Evolutionary conservation across 2,113 vertebrate genomes (phyloP), one percentile per base, ranked within the genome.

Genomic region (Tyrannus savana): DNA sequence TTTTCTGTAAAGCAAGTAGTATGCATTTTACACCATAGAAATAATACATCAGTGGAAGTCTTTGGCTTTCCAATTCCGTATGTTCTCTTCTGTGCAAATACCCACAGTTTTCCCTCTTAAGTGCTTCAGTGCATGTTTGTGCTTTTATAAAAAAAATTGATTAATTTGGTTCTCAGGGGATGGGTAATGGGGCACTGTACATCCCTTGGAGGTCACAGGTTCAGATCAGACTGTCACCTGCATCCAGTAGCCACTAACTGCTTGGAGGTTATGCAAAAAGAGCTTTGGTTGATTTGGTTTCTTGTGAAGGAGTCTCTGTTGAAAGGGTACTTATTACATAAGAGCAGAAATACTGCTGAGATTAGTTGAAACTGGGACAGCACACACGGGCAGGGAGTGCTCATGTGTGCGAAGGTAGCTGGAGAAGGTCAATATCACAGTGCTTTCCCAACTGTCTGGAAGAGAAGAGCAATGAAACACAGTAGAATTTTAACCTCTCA

Each of bases 291-390:
- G 49, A 9, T 49, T 73, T 77, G 23, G 10, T 86, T 93, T 69
- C 27, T 74, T 55, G 25, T 73, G 74, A 33, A 75, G 84, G 63
- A 52, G 21, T 62, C 80, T 42, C 12, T 33, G 27, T 77, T 83
- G 46, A 24, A 69, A 68, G 82, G 21, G 15, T 94, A 7, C n/a
- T 23, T 53, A 5, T n/a, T 66, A 37, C 4, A 0, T 64, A 74
- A 89, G 72, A 88, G 56, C 37, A 88, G 75, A 86, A 93, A 63
- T 81, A 68, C 17, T 52, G 80, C 76, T 95, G 72, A 89, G 91
- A 89, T 84, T 18, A 69, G 49, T 89, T 76, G 76, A 93, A 95
- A 94, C 52, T 68, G 59, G 78, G 73, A 55, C 84, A 94, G 62
- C 46, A 18, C 47, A 52, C 42, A 28, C 1, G 2, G 52, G 44